Conservation (phyloP, 2,113 vertebrate species). For the Numida meleagris region DNA sequence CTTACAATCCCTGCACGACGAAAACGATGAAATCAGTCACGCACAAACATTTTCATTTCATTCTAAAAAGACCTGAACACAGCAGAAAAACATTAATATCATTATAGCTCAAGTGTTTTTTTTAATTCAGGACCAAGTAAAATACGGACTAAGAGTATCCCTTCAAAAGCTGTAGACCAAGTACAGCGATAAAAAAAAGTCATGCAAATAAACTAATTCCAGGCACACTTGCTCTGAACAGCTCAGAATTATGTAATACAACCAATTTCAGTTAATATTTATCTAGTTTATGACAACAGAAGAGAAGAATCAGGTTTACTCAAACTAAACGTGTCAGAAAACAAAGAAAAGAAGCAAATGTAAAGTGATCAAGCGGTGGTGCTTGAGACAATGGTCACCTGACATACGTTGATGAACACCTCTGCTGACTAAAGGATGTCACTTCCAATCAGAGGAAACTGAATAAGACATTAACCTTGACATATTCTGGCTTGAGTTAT, state of each 20-base stretch:
- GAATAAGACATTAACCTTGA: not conserved
- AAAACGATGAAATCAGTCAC: not conserved
- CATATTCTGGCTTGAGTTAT: not conserved
- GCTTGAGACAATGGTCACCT: not conserved
- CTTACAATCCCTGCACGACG: not conserved
- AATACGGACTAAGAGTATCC: not conserved
- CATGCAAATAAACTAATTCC: not conserved
- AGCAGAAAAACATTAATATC: not conserved
- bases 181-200: not conserved
- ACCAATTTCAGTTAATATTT: not conserved
- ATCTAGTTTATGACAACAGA: not conserved
- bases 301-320: not conserved
- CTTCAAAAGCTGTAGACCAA: not conserved
- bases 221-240: not conserved
- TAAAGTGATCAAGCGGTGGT: not conserved
- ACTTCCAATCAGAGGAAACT: not conserved
- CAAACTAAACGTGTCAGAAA: not conserved
- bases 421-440: not conserved
- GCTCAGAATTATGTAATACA: not conserved
- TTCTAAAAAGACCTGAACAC: not conserved
- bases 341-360: not conserved
- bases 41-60: not conserved
- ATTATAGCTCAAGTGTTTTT: not conserved
- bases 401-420: not conserved
- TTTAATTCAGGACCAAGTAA: not conserved